Evolutionary conservation across 1,140 invertebrate species (phyloP), one percentile per base, ranked within the genome.

Genomic region (Saccostrea echinata): DNA sequence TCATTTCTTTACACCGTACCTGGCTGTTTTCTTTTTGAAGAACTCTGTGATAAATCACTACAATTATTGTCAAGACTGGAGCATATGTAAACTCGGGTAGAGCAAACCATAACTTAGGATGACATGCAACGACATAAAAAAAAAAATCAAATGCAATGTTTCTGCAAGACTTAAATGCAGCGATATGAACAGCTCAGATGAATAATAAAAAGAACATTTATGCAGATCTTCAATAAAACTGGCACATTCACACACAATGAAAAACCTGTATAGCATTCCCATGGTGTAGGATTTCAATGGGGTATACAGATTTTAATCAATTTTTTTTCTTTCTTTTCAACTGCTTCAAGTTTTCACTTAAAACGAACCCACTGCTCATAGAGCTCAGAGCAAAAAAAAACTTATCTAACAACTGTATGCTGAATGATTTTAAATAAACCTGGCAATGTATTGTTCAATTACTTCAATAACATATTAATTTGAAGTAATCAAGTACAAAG

Each of bases 391-490:
- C 18, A 13, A 64, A 64, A 21, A 21, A 21, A 64, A 64, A 43
- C 43, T n/a, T n/a, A n/a, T n/a, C n/a, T n/a, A n/a, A 43, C 4
- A 43, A 43, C 43, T 64, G 57, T 18, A 64, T 64, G 57, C 24
- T 64, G 21, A 64, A n/a, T 21, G 57, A 18, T 43, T 64, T 64
- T 76, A 30, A 76, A 76, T 30, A 76, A 61, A 21, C 4, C 16
- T 21, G n/a, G 64, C 27, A 3, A 71, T 71, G 68, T 76, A 33
- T 76, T 76, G 68, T 76, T 76, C 68, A 76, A 76, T 76, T 33
- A 76, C 68, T 76, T 76, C 68, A 76, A 76, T 76, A 76, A 76
- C 68, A 30, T 76, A 76, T 76, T 76, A 30, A 76, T 76, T 76
- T 33, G 11, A 76, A 76, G 68, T 18, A 33, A 76, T 27, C 68